Conservation (phyloP, 2,888 invertebrate genomes). For the Polydrusus pterygomalis region DNA sequence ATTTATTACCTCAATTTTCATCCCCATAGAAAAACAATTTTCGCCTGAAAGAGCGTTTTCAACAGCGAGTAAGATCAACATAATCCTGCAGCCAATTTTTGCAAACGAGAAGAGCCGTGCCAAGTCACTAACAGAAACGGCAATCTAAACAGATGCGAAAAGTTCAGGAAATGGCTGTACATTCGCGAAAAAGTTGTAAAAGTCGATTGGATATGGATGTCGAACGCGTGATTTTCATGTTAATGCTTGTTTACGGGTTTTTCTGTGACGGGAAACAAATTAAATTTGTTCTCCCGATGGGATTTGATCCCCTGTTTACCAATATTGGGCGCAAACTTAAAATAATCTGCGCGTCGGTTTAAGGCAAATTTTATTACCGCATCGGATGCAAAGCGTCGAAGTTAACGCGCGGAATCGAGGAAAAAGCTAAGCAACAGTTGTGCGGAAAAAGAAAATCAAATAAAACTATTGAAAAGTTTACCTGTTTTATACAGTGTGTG, state of each 20-base stretch:
- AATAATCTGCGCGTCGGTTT: conserved; percentile 37
- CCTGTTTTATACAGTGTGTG: not conserved
- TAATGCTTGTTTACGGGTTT: conserved; percentile 58
- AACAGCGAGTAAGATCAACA: conserved; percentile 40
- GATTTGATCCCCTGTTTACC: conserved; percentile 51
- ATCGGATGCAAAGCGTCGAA: not conserved
- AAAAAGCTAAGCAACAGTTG: conserved; percentile 36
- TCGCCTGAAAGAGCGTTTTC: conserved; percentile 27
- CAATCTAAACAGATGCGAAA: conserved; percentile 57
- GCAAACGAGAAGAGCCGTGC: conserved; percentile 29
- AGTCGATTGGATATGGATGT: conserved; percentile 59
- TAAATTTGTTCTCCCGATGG: conserved; percentile 52
- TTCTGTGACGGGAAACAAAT: conserved; percentile 57
- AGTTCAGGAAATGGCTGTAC: conserved; percentile 52
- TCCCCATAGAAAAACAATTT: conserved; percentile 31
- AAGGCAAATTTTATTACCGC: conserved; percentile 29
- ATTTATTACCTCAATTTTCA: conserved; percentile 4
- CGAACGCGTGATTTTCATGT: conserved; percentile 60
- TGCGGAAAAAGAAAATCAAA: conserved; percentile 11
- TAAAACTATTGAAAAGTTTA: not conserved
- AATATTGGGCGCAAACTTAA: conserved; percentile 44
- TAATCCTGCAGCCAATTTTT: conserved; percentile 39
- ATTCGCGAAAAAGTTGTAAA: conserved; percentile 54
- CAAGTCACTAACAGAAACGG: conserved; percentile 43
- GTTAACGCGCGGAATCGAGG: conserved; percentile 2